A percentile compares a stretch with the other conserved stretches of the same genome.
Evolutionary conservation across 2,797 vertebrate genomes (phyloP).

Genomic region (Fratercula arctica): DNA sequence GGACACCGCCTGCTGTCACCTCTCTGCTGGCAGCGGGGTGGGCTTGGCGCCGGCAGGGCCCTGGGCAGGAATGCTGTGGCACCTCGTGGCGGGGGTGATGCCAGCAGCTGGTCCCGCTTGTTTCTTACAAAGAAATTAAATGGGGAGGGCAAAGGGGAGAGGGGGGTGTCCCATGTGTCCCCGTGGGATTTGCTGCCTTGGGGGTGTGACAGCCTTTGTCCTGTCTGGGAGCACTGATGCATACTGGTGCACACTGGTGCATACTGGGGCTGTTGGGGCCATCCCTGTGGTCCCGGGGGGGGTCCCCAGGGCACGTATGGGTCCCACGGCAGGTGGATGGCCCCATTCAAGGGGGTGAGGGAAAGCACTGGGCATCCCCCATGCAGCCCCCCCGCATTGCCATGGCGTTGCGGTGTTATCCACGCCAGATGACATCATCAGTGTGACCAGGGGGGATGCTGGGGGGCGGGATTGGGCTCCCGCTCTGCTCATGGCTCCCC

Average conservation of each 20-base stretch:
- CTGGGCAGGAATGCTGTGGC: neutral
- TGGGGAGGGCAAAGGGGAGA: rapidly evolving
- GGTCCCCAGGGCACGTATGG: neutral
- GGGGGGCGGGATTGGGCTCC: rapidly evolving
- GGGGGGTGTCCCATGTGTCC: neutral
- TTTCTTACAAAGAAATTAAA: neutral
- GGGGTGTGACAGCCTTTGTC: neutral
- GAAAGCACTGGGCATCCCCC: conserved; percentile 65
- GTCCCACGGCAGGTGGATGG: neutral
- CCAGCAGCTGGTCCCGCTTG: rapidly evolving
- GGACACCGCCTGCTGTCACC: neutral
- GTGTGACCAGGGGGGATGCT: neutral
- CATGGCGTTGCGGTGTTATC: conserved; percentile 74
- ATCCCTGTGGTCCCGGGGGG: neutral
- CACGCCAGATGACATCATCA: conserved; percentile 65
- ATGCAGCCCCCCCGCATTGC: conserved; percentile 71
- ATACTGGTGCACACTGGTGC: neutral
- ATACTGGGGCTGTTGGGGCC: neutral
- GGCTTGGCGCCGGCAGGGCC: neutral
- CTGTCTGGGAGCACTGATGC: neutral
- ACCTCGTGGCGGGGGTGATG: neutral
- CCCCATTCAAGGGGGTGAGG: neutral
- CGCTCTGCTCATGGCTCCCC: rapidly evolving
- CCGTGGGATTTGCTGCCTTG: neutral
- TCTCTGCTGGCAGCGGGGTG: neutral